Conservation (phyloP, 2,888 invertebrate species). For the Euclidia mi region DNA sequence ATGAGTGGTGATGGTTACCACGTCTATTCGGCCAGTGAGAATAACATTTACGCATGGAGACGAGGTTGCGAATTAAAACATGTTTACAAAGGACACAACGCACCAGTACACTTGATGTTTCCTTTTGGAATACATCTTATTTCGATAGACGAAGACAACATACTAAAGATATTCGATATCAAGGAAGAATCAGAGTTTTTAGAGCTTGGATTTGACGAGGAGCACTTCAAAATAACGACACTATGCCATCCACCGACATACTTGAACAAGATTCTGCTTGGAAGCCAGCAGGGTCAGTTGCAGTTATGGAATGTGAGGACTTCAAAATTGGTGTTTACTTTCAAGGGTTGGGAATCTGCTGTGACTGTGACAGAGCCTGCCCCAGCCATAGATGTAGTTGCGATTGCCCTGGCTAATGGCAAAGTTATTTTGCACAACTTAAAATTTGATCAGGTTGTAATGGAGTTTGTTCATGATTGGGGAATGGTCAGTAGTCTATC, state of each 20-base stretch:
- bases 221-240: slow-evolving; percentile 94
- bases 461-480: slow-evolving; percentile 97
- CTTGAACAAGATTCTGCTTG: slow-evolving; percentile 97
- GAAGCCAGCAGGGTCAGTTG: slow-evolving; percentile 95
- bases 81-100: slow-evolving; percentile 93
- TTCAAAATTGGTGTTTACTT: slow-evolving; percentile 93
- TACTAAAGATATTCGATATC: slow-evolving; percentile 96
- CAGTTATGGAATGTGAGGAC: slow-evolving; percentile 97
- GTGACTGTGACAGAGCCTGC: slow-evolving; percentile 95
- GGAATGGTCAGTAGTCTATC: slow-evolving; percentile 95
- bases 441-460: slow-evolving; percentile 94
- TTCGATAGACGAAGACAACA: slow-evolving; percentile 94
- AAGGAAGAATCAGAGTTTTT: slow-evolving; percentile 92
- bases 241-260: slow-evolving; percentile 98
- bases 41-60: slow-evolving; percentile 96
- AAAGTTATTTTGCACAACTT: slow-evolving; percentile 96
- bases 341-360: slow-evolving; percentile 92
- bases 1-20: slow-evolving; percentile 94
- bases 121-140: slow-evolving; percentile 97
- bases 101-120: slow-evolving; percentile 93
- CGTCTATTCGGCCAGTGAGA: slow-evolving; percentile 94
- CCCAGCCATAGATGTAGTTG: slow-evolving; percentile 97
- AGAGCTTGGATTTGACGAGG: slow-evolving; percentile 92
- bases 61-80: slow-evolving; percentile 96
- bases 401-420: slow-evolving; percentile 95